Conservation (phyloP, 2,888 invertebrate genomes). For the Notocelia uddmanniana region DNA sequence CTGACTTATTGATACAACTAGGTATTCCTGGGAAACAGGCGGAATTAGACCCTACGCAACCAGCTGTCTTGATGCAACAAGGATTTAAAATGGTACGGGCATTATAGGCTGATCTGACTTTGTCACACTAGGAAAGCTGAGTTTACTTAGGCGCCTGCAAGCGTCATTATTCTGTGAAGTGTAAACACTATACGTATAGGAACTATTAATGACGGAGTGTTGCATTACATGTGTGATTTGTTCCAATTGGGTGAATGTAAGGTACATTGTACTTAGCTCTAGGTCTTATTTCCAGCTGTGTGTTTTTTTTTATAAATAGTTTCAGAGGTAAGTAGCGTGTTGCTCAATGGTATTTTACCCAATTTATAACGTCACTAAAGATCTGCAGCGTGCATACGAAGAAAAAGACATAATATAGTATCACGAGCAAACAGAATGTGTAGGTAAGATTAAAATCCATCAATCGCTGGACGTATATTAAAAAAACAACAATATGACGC, state of each 20-base stretch:
- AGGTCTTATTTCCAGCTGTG: too few species aligned
- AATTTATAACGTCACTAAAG: too few species aligned
- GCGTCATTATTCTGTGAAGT: slow-evolving; percentile 6
- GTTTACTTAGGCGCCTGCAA: slow-evolving; percentile 13
- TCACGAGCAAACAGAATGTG: too few species aligned
- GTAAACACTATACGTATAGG: slow-evolving; percentile 14
- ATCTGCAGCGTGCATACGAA: too few species aligned
- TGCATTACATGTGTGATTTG: not conserved
- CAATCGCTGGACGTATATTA: too few species aligned
- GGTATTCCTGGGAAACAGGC: slow-evolving; percentile 3
- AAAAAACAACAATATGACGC: too few species aligned
- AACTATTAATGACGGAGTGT: not conserved
- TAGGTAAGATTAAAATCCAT: too few species aligned
- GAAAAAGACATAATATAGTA: too few species aligned
- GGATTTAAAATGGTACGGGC: not conserved
- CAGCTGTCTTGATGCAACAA: not conserved
- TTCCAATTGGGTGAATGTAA: not conserved
- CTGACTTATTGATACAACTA: slow-evolving; percentile 10
- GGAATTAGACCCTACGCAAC: slow-evolving; percentile 11
- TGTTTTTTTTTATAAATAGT: too few species aligned
- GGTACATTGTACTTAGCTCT: too few species aligned
- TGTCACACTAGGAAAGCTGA: not conserved
- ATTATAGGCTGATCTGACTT: not conserved
- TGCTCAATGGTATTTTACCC: too few species aligned
- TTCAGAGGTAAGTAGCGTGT: too few species aligned